Base-by-base conservation (phyloP, 2,888 invertebrate genomes). In the Thecocarcelia acutangulata region DNA sequence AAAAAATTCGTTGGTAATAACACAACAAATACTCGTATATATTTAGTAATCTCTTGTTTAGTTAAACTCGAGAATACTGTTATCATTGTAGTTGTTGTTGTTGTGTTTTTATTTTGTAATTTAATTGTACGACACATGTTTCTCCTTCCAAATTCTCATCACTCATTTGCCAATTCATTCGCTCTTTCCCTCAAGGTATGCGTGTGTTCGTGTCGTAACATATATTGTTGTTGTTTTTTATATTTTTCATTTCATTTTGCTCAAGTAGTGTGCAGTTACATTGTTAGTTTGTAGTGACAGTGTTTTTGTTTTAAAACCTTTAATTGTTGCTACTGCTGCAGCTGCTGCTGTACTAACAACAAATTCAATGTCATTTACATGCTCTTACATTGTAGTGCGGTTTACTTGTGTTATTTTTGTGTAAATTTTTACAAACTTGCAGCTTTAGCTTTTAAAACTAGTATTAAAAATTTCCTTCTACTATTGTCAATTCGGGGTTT, bases 301-400 rank as follows among this genome's bases (percentile, higher is more conserved):
- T 46, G 21, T 52, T 28, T 46, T 24, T n/a, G 24, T 37, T 24
- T n/a, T 37, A 11, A 50, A 28, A 17, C 70, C 17, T 48, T 70
- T 50, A 40, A 48, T 21, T 48, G 44, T 12, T 50, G 9, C 21
- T 24, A 5, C 40, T 48, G 33, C 15, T 33, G n/a, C n/a, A n/a
- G 15, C 61, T 52, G 44, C 52, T 50, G 17, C 50, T 61, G 19
- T 61, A 11, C 5, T 52, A 44, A 33, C 8, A 50, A 59, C 11
- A 44, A 42, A 33, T 54, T 73, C 73, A 73, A 63, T 54, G 73
- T 54, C 61, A 63, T 63, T 63, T 63, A 46, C 52, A 61, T 59
- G 42, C 4, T 73, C 44, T 6, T 3, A 15, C n/a, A 40, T 70
- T 63, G 17, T 33, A 13, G n/a, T 54, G 17, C 1, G 52, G 61